Conservation (phyloP, 2,888 invertebrate species). For the Chromoteleia sp. region DNA sequence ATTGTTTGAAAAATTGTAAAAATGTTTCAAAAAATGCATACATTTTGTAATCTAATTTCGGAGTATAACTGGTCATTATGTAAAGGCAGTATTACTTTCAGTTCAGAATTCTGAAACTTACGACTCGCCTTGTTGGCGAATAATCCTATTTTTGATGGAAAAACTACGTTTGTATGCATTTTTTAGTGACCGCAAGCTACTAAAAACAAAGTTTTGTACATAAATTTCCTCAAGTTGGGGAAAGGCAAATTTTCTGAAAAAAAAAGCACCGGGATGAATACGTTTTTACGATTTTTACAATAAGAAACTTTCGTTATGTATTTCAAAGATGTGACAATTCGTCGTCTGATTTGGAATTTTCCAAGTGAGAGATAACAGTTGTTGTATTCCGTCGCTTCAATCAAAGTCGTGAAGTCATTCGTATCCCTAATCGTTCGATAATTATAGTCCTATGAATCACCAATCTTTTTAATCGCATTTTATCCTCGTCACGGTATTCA, state of each 20-base stretch:
- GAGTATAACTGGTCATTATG: conserved; percentile 26
- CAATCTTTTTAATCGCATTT: conserved; percentile 19
- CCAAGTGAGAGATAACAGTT: background rate
- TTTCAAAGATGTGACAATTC: background rate
- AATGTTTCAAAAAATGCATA: conserved; percentile 27
- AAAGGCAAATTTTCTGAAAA: conserved; percentile 7
- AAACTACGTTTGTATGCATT: conserved; percentile 24
- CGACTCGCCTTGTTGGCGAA: conserved; percentile 23
- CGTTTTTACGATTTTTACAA: conserved; percentile 1
- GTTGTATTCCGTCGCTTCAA: background rate
- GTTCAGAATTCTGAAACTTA: conserved; percentile 28
- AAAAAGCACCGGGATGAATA: conserved; percentile 6
- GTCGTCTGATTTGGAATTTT: background rate
- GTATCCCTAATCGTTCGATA: conserved; percentile 11
- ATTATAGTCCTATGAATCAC: conserved; percentile 12
- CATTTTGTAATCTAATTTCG: conserved; percentile 16
- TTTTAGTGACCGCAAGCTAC: conserved; percentile 37
- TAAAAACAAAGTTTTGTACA: conserved; percentile 33
- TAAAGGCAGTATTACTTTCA: conserved; percentile 44
- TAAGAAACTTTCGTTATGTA: background rate
- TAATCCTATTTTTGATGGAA: conserved; percentile 40
- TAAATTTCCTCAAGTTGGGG: conserved; percentile 22
- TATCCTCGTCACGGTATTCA: conserved; percentile 5
- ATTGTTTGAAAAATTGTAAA: conserved; percentile 1
- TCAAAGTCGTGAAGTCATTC: background rate